These are phyloP conservation scores for Drosophila birchii DNA, from an alignment of 2,888 invertebrate genomes.

Conservation along the genomic window DNA sequence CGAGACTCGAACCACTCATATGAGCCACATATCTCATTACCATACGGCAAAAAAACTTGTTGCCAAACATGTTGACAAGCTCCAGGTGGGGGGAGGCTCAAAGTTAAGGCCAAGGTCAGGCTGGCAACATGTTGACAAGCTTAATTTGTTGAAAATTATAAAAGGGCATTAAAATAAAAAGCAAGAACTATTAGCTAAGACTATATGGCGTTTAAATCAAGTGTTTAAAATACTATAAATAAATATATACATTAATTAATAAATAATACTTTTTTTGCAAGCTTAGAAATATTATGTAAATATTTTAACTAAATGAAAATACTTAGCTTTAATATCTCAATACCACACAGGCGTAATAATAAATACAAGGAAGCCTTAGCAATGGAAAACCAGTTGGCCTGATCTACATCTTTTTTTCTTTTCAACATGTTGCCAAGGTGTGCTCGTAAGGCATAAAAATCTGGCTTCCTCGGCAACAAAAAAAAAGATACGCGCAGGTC, in stretches of 20 bases:
- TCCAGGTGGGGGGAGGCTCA: neutral
- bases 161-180: neutral
- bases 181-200: neutral
- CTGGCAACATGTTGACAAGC: constrained; percentile 69
- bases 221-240: too few relatives aligned
- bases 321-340: neutral
- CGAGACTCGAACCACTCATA: constrained; percentile 27
- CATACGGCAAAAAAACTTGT: constrained; percentile 50
- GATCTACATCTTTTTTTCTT: constrained; percentile 9
- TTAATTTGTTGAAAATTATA: constrained; percentile 25
- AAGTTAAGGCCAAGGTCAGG: constrained; percentile 66
- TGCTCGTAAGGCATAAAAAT: neutral
- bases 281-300: too few relatives aligned
- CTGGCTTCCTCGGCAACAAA: neutral
- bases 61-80: constrained; percentile 41
- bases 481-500: constrained; percentile 47
- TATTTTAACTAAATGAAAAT: neutral
- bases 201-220: neutral
- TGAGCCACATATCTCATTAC: constrained; percentile 53
- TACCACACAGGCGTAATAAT: neutral
- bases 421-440: constrained; percentile 12
- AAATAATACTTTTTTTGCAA: too few relatives aligned
- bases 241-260: too few relatives aligned
- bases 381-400: constrained; percentile 21
- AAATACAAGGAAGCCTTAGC: neutral